phyloP scores from a whole-genome alignment of 2,797 vertebrate species.

The Synanceia verrucosa region DNA sequence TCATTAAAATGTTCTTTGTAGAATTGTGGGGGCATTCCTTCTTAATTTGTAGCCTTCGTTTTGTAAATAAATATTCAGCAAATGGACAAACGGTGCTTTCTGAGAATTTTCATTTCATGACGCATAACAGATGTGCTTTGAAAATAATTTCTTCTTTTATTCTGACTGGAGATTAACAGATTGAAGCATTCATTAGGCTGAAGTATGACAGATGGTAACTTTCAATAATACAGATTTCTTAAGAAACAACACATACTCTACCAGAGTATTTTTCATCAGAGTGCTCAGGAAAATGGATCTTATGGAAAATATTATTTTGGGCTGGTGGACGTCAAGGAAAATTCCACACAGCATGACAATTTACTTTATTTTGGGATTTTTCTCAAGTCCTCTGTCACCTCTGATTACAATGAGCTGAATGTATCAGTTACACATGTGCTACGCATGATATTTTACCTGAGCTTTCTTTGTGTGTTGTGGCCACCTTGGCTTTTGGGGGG shows the following conservation, averaged over 20 bases:
- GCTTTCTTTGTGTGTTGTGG: constrained; percentile 61
- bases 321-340: constrained; percentile 76
- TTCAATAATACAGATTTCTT: constrained; percentile 74
- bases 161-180: constrained; percentile 32
- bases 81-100: constrained; percentile 38
- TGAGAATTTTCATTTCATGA: constrained; percentile 41
- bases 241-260: constrained; percentile 72
- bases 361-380: constrained; percentile 80
- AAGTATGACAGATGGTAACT: constrained; percentile 71
- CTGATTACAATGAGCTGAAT: constrained; percentile 81
- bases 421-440: constrained; percentile 80
- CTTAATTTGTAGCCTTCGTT: constrained; percentile 45
- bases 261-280: constrained; percentile 72
- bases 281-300: constrained; percentile 79
- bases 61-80: constrained; percentile 66
- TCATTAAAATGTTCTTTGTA: constrained; percentile 60
- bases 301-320: constrained; percentile 87
- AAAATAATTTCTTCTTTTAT: constrained; percentile 42
- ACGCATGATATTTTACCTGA: constrained; percentile 68
- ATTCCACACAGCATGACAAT: constrained; percentile 85
- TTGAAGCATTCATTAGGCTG: constrained; percentile 43
- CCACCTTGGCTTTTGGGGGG: constrained; percentile 41
- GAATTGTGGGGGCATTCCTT: constrained; percentile 47
- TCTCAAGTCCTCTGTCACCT: constrained; percentile 81
- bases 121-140: constrained; percentile 58